Conservation (phyloP, 2,113 vertebrate species). For the Megaceryle maxima region DNA sequence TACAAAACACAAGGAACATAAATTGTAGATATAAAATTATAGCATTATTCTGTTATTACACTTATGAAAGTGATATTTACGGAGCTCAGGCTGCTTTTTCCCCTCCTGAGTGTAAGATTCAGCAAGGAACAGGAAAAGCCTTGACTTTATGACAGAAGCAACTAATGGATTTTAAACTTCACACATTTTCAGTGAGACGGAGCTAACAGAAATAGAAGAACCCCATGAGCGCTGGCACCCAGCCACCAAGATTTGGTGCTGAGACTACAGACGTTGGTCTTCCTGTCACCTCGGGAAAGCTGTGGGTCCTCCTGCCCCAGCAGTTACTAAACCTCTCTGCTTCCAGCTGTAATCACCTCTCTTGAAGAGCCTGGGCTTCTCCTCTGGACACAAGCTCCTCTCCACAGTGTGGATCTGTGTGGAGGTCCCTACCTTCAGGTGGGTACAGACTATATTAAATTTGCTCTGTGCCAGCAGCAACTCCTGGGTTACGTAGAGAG, state of each 20-base stretch:
- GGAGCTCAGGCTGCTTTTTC: background rate
- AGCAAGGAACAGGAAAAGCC: background rate
- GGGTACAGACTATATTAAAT: background rate
- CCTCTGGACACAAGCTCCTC: background rate
- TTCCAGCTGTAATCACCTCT: background rate
- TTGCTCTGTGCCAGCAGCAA: background rate
- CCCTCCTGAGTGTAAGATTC: background rate
- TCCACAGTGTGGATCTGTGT: fast-evolving
- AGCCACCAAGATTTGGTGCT: background rate
- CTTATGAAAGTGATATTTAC: slow-evolving; percentile 52
- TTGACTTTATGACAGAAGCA: background rate
- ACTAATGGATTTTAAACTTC: background rate
- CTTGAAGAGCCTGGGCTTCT: background rate
- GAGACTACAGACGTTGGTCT: fast-evolving
- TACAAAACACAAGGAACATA: background rate
- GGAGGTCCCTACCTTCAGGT: background rate
- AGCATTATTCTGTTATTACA: slow-evolving; percentile 13
- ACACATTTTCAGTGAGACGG: background rate
- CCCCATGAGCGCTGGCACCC: background rate
- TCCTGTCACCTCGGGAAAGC: background rate
- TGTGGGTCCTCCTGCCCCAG: background rate
- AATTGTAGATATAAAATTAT: slow-evolving; percentile 11
- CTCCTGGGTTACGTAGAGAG: background rate
- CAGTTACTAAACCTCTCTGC: background rate
- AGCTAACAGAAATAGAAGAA: background rate